Evolutionary conservation across 2,888 invertebrate genomes (phyloP), one percentile per base, ranked within the genome.

Genomic region (Anoplius nigerrimus): DNA sequence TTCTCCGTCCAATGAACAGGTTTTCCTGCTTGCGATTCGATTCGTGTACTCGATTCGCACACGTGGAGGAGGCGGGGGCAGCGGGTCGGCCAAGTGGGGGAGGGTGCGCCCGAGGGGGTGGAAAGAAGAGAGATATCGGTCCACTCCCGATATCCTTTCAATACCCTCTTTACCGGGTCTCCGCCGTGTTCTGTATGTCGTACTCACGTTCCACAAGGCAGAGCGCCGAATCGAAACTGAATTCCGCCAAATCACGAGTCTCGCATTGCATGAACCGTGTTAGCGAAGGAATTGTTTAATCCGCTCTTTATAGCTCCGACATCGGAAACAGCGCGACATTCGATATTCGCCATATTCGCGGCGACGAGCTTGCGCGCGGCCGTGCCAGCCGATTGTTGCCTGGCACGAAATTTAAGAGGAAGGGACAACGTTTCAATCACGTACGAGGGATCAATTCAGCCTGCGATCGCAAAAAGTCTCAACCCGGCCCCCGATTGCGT

Each of bases 11-110:
- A 66, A 75, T 65, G 63, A 75, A 70, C 74, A 57, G 59, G n/a
- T 15, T 56, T 60, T 58, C 21, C 76, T 70, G 66, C 75, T 82
- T 78, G 72, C 73, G 59, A 82, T 79, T 82, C 78, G 70, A 73
- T 72, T 68, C 66, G 74, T 69, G 72, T 68, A 56, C 58, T 53
- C 61, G 69, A 72, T 76, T 74, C 62, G 45, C 62, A 58, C 63
- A 55, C 65, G 61, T 56, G 16, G 42, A 18, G 55, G 27, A 11
- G 24, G 27, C 15, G 21, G 27, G 34, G 20, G n/a, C 15, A 34
- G n/a, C 0, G 43, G 45, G 22, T 11, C n/a, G 57, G n/a, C 20
- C 16, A 43, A 45, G 20, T 15, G n/a, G 53, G 6, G 5, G 24
- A 21, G 13, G 42, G 13, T 42, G 27, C n/a, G 11, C 1, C 21